Evolutionary conservation across 1,140 invertebrate genomes (phyloP).

Genomic region (Parasteatoda tepidariorum): DNA sequence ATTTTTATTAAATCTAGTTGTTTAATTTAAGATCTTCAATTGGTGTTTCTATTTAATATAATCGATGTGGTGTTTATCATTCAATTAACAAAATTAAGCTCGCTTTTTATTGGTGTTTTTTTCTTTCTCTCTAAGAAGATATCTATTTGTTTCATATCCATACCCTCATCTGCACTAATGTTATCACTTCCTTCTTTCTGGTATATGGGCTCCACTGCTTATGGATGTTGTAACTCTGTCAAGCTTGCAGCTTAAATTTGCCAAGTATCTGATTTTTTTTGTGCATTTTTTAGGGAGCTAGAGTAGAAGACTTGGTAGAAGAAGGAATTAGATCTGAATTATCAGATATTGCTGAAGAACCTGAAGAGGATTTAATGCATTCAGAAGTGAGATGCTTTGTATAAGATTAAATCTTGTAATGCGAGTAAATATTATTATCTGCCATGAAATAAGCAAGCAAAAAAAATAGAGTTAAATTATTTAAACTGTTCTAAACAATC

Average conservation of each 20-base stretch:
- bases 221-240: conserved; percentile 49
- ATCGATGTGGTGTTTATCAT: neutral
- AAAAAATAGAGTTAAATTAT: too few relatives aligned
- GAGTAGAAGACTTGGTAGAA: conserved; percentile 53
- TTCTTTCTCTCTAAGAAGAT: neutral
- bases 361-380: conserved; percentile 54
- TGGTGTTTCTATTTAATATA: neutral
- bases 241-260: neutral
- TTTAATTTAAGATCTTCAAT: neutral
- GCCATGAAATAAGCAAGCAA: too few relatives aligned
- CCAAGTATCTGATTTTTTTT: neutral
- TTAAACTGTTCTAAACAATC: too few relatives aligned
- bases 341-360: conserved; percentile 55
- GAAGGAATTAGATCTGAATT: conserved; percentile 53
- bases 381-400: conserved; percentile 23
- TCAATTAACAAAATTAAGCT: neutral
- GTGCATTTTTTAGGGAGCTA: conserved; percentile 31
- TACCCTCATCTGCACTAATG: conserved; percentile 28
- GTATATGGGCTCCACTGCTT: conserved; percentile 49
- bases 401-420: too few relatives aligned
- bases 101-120: neutral
- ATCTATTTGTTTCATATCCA: conserved; percentile 4
- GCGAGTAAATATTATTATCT: too few relatives aligned
- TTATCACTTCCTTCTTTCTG: conserved; percentile 29
- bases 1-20: neutral